Base-by-base conservation (phyloP, 2,888 invertebrate genomes). In the Gortyna flavago region DNA sequence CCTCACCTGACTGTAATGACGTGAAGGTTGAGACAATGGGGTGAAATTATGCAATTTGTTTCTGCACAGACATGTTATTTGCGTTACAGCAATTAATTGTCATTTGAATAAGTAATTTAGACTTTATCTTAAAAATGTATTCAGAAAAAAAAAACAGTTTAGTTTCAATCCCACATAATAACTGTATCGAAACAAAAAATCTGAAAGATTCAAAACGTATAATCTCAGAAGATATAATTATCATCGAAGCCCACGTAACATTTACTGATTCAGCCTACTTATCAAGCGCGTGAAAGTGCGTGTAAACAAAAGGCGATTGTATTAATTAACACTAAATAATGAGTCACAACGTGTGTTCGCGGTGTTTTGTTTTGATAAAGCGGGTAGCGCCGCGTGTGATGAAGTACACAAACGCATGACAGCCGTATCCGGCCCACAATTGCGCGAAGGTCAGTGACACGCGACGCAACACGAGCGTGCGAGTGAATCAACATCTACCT, bases 361-460 rank as follows among this genome's bases (percentile, higher is more conserved):
- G 70, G 72, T 84, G 88, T 86, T 93, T 92, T 92, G 90, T 90
- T 89, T 88, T 90, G 89, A 91, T 91, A 90, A 90, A 92, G 92
- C 91, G 92, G 91, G 90, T 90, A 90, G 90, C 86, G 85, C 81
- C 78, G 87, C 87, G 88, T 91, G 92, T 92, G 92, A 93, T 92
- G 89, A 90, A 91, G 91, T 92, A 89, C 90, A 89, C 89, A 91
- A 91, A 88, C 89, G 89, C 90, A 89, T 87, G 89, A 87, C 89
- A 87, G 87, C 80, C 89, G 91, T 91, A 93, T 94, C 94, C 95
- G 94, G 91, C 90, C 90, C 88, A 87, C 89, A 91, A 92, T 91
- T 92, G 91, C 90, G 89, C 91, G 94, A 95, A 95, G 95, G 95
- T 95, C 95, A 94, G 88, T 95, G 94, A 95, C 94, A 94, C 93